phyloP scores from a whole-genome alignment of 2,113 vertebrate genomes.

The Probosciger aterrimus region DNA sequence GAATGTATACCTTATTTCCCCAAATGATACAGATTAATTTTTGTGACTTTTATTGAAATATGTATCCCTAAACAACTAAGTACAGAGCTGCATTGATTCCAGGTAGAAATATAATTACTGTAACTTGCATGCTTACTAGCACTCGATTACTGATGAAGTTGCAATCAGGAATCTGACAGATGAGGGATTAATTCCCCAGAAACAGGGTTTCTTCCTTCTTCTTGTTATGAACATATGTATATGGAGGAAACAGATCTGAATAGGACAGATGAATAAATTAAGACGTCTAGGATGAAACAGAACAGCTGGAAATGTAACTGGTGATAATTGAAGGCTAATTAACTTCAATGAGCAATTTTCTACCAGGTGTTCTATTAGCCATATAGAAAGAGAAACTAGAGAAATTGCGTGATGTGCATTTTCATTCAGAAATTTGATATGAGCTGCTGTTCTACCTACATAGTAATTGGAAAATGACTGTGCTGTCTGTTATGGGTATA shows the following conservation, averaged over 20 bases:
- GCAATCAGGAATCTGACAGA: neutral
- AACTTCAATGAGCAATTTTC: conserved; percentile 18
- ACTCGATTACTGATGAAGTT: neutral
- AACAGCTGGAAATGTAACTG: conserved; percentile 52
- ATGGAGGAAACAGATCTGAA: neutral
- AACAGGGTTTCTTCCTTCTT: neutral
- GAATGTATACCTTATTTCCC: neutral
- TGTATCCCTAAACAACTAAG: neutral
- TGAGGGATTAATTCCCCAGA: conserved; percentile 5
- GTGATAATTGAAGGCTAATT: conserved; percentile 36
- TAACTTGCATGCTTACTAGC: neutral
- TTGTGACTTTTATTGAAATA: neutral
- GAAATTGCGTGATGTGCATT: neutral
- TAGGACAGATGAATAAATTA: conserved; percentile 27
- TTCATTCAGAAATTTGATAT: neutral
- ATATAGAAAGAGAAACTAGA: neutral
- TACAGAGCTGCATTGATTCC: neutral
- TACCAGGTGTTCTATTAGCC: neutral
- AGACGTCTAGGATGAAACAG: neutral
- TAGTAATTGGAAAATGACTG: neutral
- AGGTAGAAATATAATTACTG: neutral
- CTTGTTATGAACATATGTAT: neutral
- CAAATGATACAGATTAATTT: neutral
- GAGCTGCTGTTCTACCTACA: neutral
- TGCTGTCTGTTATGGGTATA: neutral